phyloP scores from a whole-genome alignment of 64 coral and sea anemone genomes.

The Porites australiensis region DNA sequence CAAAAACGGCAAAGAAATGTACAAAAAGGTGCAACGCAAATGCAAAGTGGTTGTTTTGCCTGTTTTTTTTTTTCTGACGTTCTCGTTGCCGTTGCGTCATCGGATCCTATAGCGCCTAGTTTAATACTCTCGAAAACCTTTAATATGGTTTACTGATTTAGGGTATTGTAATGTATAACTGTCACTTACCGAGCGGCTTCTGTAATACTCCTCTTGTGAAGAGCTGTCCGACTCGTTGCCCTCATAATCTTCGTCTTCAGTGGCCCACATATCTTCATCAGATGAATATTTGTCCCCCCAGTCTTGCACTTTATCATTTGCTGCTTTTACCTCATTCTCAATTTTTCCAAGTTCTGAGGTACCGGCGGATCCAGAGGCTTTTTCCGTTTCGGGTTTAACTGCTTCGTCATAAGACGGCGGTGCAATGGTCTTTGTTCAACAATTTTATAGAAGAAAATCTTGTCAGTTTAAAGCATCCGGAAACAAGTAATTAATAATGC shows the following conservation, averaged over 20 bases:
- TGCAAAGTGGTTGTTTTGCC: too few relatives aligned
- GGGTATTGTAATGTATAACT: too few relatives aligned
- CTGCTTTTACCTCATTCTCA: not conserved
- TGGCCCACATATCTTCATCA: conserved; percentile 42
- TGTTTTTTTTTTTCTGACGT: too few relatives aligned
- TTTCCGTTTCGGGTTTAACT: not conserved
- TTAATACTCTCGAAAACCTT: too few relatives aligned
- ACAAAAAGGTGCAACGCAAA: too few relatives aligned
- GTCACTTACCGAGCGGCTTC: not conserved
- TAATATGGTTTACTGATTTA: too few relatives aligned
- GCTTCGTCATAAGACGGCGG: conserved; percentile 7
- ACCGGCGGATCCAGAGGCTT: not conserved
- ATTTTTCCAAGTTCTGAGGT: not conserved
- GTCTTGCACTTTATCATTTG: not conserved
- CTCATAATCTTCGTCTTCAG: conserved; percentile 34
- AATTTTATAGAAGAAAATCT: not conserved
- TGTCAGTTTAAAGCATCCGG: not conserved
- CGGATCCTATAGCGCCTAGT: too few relatives aligned
- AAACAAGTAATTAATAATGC: too few relatives aligned
- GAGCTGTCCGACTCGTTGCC: conserved; percentile 33
- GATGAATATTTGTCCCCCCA: not conserved
- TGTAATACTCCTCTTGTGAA: not conserved
- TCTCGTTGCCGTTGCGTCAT: too few relatives aligned
- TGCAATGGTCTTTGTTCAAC: not conserved
- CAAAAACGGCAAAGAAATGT: too few relatives aligned